Conservation (phyloP, 2,888 invertebrate genomes). For the Chirona hameri region DNA sequence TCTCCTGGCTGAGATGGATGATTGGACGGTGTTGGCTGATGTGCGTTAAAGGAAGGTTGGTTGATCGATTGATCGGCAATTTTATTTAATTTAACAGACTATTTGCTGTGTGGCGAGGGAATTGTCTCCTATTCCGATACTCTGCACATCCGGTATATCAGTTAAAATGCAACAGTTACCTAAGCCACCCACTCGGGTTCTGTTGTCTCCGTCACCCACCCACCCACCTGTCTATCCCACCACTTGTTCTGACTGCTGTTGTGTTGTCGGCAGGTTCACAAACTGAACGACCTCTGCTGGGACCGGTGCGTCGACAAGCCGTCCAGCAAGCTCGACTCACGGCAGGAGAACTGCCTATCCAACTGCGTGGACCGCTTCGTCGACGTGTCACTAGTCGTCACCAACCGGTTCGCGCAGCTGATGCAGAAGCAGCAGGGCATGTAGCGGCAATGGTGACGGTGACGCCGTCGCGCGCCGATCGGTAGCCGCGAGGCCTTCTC, state of each 20-base stretch:
- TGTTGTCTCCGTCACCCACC: too few species aligned
- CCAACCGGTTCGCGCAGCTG: constrained; percentile 45
- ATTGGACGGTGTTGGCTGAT: too few species aligned
- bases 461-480: neutral
- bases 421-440: constrained; percentile 39
- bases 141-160: too few species aligned
- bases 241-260: too few species aligned
- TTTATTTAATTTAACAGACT: too few species aligned
- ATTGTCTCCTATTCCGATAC: too few species aligned
- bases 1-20: constrained; percentile 42
- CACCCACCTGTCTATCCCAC: too few species aligned
- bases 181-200: too few species aligned
- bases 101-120: too few species aligned
- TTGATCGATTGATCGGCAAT: too few species aligned
- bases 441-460: neutral
- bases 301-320: constrained; percentile 93
- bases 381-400: constrained; percentile 47
- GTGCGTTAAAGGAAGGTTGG: too few species aligned
- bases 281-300: constrained; percentile 93
- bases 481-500: neutral
- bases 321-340: constrained; percentile 76
- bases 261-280: constrained; percentile 65
- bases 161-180: too few species aligned
- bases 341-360: constrained; percentile 81
- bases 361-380: constrained; percentile 89